These are phyloP conservation scores for Acronicta alni DNA, from an alignment of 2,888 invertebrate species.

Conservation along the genomic window DNA sequence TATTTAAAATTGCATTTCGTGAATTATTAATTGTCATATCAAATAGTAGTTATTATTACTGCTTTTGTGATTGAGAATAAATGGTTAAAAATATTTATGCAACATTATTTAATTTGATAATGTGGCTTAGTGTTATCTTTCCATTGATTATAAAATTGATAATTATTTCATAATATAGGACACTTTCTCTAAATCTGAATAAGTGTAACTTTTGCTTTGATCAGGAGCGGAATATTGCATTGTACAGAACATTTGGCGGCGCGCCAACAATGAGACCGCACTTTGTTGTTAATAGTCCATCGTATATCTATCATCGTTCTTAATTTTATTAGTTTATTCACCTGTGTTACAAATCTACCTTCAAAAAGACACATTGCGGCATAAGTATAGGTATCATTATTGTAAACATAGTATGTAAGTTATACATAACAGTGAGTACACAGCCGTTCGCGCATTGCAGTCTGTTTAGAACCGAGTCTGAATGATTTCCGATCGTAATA, in stretches of 20 bases:
- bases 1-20: no score
- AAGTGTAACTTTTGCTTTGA: constrained; percentile 20
- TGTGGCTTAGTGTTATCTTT: no score
- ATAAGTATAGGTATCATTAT: constrained; percentile 17
- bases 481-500: constrained; percentile 81
- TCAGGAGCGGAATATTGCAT: constrained; percentile 51
- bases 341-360: constrained; percentile 56
- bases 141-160: constrained; percentile 4
- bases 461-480: constrained; percentile 68
- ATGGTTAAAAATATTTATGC: no score
- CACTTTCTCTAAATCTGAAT: constrained; percentile 25
- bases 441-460: constrained; percentile 31
- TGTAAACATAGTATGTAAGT: constrained; percentile 15
- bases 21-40: no score
- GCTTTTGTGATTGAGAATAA: no score
- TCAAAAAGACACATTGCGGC: constrained; percentile 49
- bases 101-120: no score
- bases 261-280: constrained; percentile 67
- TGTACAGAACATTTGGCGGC: constrained; percentile 59
- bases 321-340: constrained; percentile 75
- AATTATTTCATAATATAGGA: constrained; percentile 5
- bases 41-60: no score
- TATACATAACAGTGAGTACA: constrained; percentile 6
- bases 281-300: constrained; percentile 62
- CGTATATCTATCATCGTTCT: constrained; percentile 63